Evolutionary conservation across 92 coral and sea anemone genomes (phyloP).

Genomic region (Porites lobata): DNA sequence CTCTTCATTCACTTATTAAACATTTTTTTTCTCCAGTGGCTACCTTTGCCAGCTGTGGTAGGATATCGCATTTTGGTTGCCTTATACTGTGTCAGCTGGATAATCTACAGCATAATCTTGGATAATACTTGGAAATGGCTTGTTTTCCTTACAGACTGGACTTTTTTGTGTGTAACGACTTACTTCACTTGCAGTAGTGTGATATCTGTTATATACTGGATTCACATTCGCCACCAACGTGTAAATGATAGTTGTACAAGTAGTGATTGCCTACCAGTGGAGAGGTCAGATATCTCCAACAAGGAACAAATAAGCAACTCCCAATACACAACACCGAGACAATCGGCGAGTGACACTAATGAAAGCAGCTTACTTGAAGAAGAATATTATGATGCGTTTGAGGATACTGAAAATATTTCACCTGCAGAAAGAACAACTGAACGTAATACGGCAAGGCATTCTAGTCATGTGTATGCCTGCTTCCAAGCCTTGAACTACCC

Average conservation of each 20-base stretch:
- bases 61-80: conserved; percentile 68
- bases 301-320: neutral
- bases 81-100: conserved; percentile 75
- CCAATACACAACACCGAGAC: neutral
- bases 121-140: conserved; percentile 76
- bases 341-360: neutral
- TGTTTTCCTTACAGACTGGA: conserved; percentile 85
- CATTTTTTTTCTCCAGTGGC: conserved; percentile 54
- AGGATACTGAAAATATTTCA: neutral
- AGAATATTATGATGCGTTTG: neutral
- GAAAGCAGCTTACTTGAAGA: neutral
- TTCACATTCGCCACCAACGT: neutral
- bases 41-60: conserved; percentile 49
- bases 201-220: conserved; percentile 28
- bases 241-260: neutral
- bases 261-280: neutral
- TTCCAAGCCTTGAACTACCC: neutral
- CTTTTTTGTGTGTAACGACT: conserved; percentile 63
- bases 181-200: conserved; percentile 67
- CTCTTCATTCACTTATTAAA: too few species aligned
- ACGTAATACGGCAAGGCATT: neutral
- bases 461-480: neutral
- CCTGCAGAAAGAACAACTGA: neutral
- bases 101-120: conserved; percentile 65
- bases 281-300: neutral